Evolutionary conservation across 2,113 vertebrate species (phyloP).

Genomic region (Ammospiza caudacuta): DNA sequence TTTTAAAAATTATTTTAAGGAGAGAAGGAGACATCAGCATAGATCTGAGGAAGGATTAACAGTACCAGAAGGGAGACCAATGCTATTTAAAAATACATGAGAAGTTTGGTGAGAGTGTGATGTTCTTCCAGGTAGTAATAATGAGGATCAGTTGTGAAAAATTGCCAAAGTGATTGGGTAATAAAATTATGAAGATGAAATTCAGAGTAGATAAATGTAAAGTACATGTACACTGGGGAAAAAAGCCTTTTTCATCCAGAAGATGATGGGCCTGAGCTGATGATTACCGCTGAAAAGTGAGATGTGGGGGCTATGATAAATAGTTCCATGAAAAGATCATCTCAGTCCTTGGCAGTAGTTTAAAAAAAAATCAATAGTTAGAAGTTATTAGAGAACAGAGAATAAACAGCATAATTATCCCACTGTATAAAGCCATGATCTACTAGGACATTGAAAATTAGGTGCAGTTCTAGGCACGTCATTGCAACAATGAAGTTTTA

Average conservation of each 20-base stretch:
- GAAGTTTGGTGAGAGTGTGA: neutral
- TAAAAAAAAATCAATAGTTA: neutral
- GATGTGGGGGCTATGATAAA: neutral
- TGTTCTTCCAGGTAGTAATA: neutral
- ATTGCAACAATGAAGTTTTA: neutral
- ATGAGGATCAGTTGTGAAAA: neutral
- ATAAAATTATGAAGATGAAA: neutral
- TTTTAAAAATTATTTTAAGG: neutral
- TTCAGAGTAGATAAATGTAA: neutral
- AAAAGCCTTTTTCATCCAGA: neutral
- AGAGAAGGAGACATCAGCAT: neutral
- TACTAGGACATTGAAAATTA: neutral
- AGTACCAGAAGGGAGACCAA: neutral
- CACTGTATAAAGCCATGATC: neutral
- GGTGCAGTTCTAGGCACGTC: neutral
- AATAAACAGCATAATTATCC: neutral
- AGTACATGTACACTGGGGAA: neutral
- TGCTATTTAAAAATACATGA: neutral
- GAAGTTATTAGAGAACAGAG: neutral
- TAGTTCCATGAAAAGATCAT: neutral
- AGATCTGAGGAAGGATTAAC: neutral
- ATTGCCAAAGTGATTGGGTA: neutral
- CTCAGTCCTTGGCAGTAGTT: neutral
- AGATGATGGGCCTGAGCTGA: neutral
- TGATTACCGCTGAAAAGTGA: neutral